Evolutionary conservation across 2,888 invertebrate species (phyloP).

Genomic region (Amblyjoppa proteus): DNA sequence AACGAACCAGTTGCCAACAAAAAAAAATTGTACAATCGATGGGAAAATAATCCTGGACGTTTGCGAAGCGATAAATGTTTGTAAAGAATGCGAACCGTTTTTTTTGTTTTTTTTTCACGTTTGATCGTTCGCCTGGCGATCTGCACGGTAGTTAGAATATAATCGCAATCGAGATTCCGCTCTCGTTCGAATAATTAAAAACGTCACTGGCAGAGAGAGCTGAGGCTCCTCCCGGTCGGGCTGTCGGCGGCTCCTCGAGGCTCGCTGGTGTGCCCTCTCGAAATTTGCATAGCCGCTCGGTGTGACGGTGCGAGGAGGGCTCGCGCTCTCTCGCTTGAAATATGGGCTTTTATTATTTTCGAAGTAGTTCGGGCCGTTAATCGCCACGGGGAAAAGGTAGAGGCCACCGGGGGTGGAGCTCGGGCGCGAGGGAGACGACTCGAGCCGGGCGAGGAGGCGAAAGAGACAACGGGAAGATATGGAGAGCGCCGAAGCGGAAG

Average conservation of each 20-base stretch:
- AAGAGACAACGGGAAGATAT: constrained; percentile 63
- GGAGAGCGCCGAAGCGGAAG: constrained; percentile 41
- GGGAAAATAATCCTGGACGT: no score
- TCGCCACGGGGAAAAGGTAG: constrained; percentile 67
- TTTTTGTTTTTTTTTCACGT: neutral
- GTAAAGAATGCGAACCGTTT: neutral
- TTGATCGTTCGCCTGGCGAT: neutral
- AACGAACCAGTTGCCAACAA: no score
- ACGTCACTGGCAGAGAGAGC: constrained; percentile 78
- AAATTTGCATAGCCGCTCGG: constrained; percentile 81
- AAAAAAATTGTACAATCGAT: no score
- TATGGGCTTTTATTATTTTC: constrained; percentile 81
- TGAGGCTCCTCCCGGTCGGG: constrained; percentile 62
- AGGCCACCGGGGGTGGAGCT: constrained; percentile 10
- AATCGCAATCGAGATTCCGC: constrained; percentile 70
- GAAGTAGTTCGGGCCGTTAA: constrained; percentile 76
- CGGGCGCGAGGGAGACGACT: constrained; percentile 43
- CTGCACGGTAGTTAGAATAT: constrained; percentile 38
- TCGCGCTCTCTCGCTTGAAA: constrained; percentile 74
- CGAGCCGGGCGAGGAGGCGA: constrained; percentile 61
- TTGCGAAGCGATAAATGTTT: neutral
- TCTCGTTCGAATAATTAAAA: constrained; percentile 81
- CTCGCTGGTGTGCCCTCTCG: constrained; percentile 73
- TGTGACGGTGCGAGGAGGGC: constrained; percentile 65
- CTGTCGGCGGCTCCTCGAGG: constrained; percentile 73